A percentile compares a stretch with the other conserved stretches of the same genome.
Evolutionary conservation across 2,113 vertebrate genomes (phyloP).

Genomic region (Toxotes chatareus): DNA sequence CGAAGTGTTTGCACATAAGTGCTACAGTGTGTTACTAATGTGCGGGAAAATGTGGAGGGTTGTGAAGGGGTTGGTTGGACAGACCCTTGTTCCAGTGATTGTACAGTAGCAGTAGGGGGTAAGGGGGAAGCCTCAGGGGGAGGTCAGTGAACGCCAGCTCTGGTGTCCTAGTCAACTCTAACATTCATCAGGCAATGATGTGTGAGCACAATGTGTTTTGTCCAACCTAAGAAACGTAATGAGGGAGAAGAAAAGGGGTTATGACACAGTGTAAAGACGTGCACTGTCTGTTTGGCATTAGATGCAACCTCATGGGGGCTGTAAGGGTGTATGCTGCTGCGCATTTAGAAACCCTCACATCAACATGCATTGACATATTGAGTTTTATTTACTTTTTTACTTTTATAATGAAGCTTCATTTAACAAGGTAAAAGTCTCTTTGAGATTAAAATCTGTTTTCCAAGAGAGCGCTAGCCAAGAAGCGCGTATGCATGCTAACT

Average conservation of each 20-base stretch:
- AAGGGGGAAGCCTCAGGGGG: conserved; percentile 26
- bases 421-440: background rate
- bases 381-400: background rate
- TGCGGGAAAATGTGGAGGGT: conserved; percentile 11
- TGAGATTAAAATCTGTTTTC: background rate
- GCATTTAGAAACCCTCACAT: background rate
- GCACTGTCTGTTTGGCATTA: conserved; percentile 32
- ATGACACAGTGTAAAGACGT: conserved; percentile 47
- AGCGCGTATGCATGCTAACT: background rate
- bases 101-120: conserved; percentile 48
- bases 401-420: background rate
- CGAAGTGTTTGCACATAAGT: background rate
- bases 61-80: background rate
- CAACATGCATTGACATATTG: background rate
- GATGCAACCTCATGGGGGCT: conserved; percentile 1
- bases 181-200: conserved; percentile 66
- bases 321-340: background rate
- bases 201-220: conserved; percentile 61
- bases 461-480: background rate
- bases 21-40: conserved; percentile 8
- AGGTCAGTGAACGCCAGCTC: conserved; percentile 25
- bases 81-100: conserved; percentile 36
- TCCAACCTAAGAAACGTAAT: conserved; percentile 68
- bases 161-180: conserved; percentile 62
- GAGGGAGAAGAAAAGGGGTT: conserved; percentile 66